Conservation (phyloP, 1,140 invertebrate genomes). For the Coenobita brevimanus region DNA sequence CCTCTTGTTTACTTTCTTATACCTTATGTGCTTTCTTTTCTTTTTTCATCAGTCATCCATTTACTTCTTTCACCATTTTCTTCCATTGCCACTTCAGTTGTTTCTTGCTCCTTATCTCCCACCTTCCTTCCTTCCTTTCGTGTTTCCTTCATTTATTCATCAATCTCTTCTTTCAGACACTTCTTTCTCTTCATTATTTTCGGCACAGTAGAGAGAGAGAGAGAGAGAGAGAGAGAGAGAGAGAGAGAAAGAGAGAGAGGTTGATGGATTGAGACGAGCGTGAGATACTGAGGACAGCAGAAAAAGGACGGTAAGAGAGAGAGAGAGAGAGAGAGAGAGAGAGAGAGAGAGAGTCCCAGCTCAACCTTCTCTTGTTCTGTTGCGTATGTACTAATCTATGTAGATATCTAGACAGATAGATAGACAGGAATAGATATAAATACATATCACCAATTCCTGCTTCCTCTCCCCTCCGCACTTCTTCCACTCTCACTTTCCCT, state of each 20-base stretch:
- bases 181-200: neutral
- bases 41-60: neutral
- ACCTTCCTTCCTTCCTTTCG: neutral
- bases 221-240: slow-evolving; percentile 14
- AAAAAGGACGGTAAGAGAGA: too few relatives aligned
- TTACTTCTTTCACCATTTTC: neutral
- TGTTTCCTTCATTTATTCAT: neutral
- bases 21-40: neutral
- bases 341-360: neutral
- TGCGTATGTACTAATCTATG: neutral
- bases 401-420: too few relatives aligned
- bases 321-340: neutral
- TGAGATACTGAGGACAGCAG: neutral
- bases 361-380: neutral
- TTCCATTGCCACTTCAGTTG: neutral
- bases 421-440: too few relatives aligned
- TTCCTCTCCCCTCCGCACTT: neutral
- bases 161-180: neutral
- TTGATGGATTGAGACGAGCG: neutral
- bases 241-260: neutral
- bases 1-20: too few relatives aligned
- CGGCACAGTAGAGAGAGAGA: neutral
- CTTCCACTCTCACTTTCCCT: neutral
- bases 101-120: neutral
- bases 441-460: neutral